Conservation (phyloP, 2,797 vertebrate species). For the Harpagifer antarcticus region DNA sequence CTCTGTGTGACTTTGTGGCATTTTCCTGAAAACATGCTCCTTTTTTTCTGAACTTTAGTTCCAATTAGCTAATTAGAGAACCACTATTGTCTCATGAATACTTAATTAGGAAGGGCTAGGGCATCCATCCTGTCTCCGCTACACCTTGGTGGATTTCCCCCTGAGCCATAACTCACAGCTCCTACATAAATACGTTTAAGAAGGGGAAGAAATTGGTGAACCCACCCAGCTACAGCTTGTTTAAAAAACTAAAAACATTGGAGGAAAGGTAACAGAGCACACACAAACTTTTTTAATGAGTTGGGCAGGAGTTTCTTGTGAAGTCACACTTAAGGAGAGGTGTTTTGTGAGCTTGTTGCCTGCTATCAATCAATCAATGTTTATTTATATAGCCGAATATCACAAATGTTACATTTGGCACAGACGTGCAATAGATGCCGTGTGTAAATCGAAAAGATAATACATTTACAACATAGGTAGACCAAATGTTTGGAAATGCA, state of each 20-base stretch:
- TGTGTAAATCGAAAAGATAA: too few species aligned
- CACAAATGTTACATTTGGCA: too few species aligned
- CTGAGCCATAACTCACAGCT: slow-evolving; percentile 46
- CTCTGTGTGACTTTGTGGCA: neutral
- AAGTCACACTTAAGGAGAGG: slow-evolving; percentile 43
- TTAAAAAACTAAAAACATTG: slow-evolving; percentile 26
- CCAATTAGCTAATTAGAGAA: slow-evolving; percentile 41
- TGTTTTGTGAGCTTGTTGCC: slow-evolving; percentile 36
- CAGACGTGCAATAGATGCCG: too few species aligned
- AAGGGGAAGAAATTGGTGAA: slow-evolving; percentile 24
- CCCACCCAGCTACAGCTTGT: slow-evolving; percentile 16
- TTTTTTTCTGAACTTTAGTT: slow-evolving; percentile 12
- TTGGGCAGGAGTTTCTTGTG: slow-evolving; percentile 39
- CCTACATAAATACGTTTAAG: slow-evolving; percentile 41
- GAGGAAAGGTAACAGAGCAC: slow-evolving; percentile 38
- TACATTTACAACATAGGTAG: too few species aligned
- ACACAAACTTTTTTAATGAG: slow-evolving; percentile 62
- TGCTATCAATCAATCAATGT: too few species aligned
- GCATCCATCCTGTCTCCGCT: slow-evolving; percentile 43
- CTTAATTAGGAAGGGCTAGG: slow-evolving; percentile 34
- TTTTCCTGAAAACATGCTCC: slow-evolving; percentile 8
- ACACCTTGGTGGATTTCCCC: slow-evolving; percentile 44
- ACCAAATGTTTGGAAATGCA: too few species aligned
- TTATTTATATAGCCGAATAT: too few species aligned
- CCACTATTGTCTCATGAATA: slow-evolving; percentile 50